Evolutionary conservation across 30 jellyfish, hydroid and myxozoan species (phyloP).

Genomic region (Aurelia coerulea): DNA sequence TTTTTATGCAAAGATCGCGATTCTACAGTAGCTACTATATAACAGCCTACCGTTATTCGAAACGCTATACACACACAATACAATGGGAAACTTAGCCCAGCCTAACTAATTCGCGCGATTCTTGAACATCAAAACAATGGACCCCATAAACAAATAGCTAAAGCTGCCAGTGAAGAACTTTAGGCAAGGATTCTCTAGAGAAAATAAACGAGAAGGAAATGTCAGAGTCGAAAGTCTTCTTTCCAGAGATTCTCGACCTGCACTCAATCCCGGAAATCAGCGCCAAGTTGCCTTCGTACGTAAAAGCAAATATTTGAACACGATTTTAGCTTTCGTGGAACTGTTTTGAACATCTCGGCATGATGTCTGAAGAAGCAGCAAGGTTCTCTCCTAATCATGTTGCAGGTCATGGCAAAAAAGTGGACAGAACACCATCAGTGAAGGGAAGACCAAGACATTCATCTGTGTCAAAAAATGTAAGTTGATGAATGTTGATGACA

Average conservation of each 20-base stretch:
- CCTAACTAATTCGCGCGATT: too few species aligned
- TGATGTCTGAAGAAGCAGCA: conserved; percentile 51
- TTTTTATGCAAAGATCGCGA: too few species aligned
- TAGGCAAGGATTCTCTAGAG: too few species aligned
- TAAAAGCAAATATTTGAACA: not conserved
- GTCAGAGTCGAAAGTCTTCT: too few species aligned
- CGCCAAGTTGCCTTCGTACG: conserved; percentile 7
- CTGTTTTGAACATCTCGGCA: conserved; percentile 14
- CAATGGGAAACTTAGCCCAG: too few species aligned
- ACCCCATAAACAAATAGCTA: too few species aligned
- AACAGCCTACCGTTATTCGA: too few species aligned
- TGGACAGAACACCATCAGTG: conserved; percentile 62
- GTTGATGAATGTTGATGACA: conserved; percentile 13
- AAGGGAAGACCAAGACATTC: conserved; percentile 34
- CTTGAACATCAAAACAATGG: too few species aligned
- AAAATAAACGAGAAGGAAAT: too few species aligned
- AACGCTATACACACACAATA: too few species aligned
- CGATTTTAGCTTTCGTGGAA: conserved; percentile 19
- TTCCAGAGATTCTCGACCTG: not conserved
- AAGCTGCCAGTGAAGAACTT: too few species aligned
- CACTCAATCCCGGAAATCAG: conserved; percentile 36
- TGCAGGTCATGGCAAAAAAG: conserved; percentile 18
- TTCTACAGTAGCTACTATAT: too few species aligned
- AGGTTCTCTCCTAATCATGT: conserved; percentile 38
- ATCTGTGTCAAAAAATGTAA: conserved; percentile 32